phyloP scores from a whole-genome alignment of 2,113 vertebrate species.

The Macaca mulatta region DNA sequence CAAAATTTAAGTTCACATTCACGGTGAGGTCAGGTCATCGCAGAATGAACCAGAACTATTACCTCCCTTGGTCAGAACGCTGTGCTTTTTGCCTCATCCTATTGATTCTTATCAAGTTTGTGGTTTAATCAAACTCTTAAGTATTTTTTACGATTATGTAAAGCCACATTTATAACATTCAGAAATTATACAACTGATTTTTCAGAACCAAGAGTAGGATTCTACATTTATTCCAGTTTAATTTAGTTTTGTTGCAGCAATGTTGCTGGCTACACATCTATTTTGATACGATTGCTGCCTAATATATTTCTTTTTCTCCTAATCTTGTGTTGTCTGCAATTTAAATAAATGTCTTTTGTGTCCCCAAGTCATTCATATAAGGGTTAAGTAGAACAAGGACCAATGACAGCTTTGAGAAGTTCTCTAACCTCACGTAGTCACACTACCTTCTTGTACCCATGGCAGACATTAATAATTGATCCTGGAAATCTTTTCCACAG shows the following conservation, averaged over 20 bases:
- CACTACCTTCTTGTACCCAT: not conserved
- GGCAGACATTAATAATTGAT: conserved; percentile 14
- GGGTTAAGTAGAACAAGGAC: not conserved
- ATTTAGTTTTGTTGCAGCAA: conserved; percentile 18
- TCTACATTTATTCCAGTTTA: not conserved
- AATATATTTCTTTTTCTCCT: not conserved
- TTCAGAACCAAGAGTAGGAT: not conserved
- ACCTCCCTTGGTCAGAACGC: not conserved
- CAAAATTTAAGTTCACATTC: not conserved
- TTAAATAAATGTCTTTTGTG: not conserved
- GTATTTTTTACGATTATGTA: not conserved
- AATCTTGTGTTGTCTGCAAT: not conserved
- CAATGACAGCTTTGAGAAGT: conserved; percentile 21
- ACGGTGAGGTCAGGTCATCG: not conserved
- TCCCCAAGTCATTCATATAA: not conserved
- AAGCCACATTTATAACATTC: not conserved
- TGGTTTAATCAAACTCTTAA: not conserved
- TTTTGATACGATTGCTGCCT: not conserved
- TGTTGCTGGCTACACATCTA: not conserved
- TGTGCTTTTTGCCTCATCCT: not conserved
- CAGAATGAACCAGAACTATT: not conserved
- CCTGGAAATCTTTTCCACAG: not conserved
- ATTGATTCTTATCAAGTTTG: not conserved
- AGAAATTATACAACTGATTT: not conserved
- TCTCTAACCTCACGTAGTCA: not conserved